Conservation (phyloP, 2,797 vertebrate genomes). For the Varecia variegata region DNA sequence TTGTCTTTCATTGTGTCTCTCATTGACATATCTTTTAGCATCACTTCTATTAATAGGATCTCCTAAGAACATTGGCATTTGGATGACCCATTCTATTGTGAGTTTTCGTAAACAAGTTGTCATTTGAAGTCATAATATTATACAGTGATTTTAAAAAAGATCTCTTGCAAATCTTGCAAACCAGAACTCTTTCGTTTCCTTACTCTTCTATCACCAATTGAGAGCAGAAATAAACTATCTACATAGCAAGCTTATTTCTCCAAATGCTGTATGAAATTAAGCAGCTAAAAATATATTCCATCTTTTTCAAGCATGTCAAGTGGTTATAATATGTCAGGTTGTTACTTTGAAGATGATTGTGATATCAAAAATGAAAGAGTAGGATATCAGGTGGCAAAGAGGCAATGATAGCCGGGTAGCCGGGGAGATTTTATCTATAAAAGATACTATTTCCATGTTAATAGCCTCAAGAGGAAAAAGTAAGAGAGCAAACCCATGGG, state of each 20-base stretch:
- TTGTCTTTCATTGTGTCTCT: not conserved
- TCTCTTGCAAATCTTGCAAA: not conserved
- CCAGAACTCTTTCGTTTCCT: slow-evolving; percentile 15
- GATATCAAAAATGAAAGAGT: slow-evolving; percentile 67
- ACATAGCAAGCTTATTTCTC: slow-evolving; percentile 52
- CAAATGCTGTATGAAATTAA: slow-evolving; percentile 66
- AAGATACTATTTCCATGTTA: slow-evolving; percentile 34
- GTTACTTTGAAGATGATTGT: slow-evolving; percentile 70
- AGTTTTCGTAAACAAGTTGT: slow-evolving; percentile 36
- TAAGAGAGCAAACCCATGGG: not conserved
- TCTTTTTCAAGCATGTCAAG: slow-evolving; percentile 69
- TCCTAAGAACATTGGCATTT: not conserved
- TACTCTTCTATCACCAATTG: not conserved
- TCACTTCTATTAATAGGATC: not conserved
- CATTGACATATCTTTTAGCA: not conserved
- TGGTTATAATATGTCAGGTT: slow-evolving; percentile 71
- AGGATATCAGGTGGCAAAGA: slow-evolving; percentile 45
- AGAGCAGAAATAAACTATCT: slow-evolving; percentile 57
- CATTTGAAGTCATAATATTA: slow-evolving; percentile 45
- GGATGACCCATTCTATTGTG: not conserved
- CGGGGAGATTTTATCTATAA: slow-evolving; percentile 51
- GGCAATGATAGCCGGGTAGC: not conserved
- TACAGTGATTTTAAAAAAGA: not conserved
- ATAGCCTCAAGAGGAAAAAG: slow-evolving; percentile 51
- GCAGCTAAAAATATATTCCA: slow-evolving; percentile 72